Evolutionary conservation across 2,888 invertebrate genomes (phyloP).

Genomic region (Hirtodrosophila trivittata): DNA sequence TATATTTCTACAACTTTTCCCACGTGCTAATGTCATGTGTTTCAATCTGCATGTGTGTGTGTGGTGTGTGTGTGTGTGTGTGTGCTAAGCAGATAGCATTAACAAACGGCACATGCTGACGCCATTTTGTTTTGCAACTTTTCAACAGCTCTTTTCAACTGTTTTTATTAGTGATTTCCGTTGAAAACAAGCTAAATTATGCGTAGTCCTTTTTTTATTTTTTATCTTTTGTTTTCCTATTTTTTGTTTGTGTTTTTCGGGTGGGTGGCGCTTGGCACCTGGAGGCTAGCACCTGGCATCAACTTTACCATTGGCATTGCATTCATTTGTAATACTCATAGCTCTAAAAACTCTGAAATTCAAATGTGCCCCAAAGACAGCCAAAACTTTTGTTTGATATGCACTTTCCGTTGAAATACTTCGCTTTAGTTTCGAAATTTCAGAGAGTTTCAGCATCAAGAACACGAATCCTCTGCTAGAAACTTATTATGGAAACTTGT

Average conservation of each 20-base stretch:
- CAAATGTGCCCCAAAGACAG: slow-evolving; percentile 5
- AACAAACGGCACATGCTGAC: slow-evolving; percentile 61
- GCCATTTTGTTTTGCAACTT: slow-evolving; percentile 76
- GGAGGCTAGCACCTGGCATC: slow-evolving; percentile 28
- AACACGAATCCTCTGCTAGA: background rate
- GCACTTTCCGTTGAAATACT: background rate
- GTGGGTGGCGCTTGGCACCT: background rate
- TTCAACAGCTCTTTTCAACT: slow-evolving; percentile 67
- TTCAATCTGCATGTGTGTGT: background rate
- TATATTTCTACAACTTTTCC: background rate
- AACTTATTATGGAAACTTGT: background rate
- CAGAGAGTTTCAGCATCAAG: background rate
- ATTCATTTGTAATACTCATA: slow-evolving; percentile 6
- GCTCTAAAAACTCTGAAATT: background rate
- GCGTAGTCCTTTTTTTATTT: slow-evolving; percentile 32
- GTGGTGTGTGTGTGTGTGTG: slow-evolving; percentile 15
- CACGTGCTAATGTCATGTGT: slow-evolving; percentile 4
- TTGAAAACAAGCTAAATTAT: slow-evolving; percentile 72
- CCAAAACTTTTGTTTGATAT: background rate
- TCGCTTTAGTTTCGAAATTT: too few relatives aligned
- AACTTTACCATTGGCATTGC: slow-evolving; percentile 14
- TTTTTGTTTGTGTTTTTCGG: background rate
- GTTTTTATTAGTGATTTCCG: slow-evolving; percentile 79
- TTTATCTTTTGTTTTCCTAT: background rate
- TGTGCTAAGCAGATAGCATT: slow-evolving; percentile 57